These are phyloP conservation scores for Nothoprocta pentlandii DNA, from an alignment of 2,113 vertebrate species.

Conservation along the genomic window DNA sequence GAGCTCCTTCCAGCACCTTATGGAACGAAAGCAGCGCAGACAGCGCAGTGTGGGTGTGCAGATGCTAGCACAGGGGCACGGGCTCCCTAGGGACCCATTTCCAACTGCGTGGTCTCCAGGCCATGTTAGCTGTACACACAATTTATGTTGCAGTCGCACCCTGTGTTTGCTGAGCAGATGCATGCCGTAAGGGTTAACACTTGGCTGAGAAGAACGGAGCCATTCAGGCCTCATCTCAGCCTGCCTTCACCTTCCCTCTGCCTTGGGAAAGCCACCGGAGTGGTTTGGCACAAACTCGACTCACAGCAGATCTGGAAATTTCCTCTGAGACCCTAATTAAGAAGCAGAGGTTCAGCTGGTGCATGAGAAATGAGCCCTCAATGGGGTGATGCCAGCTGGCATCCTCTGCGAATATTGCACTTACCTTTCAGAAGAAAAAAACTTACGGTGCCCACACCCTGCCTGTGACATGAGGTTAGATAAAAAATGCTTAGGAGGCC, in stretches of 20 bases:
- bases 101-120: background rate
- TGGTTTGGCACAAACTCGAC: background rate
- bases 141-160: background rate
- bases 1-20: background rate
- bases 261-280: background rate
- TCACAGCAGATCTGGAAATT: background rate
- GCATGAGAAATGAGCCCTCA: background rate
- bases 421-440: constrained; percentile 40
- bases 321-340: background rate
- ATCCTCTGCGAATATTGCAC: background rate
- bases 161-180: accelerated
- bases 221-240: background rate
- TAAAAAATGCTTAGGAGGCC: constrained; percentile 57
- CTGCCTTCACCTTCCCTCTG: background rate
- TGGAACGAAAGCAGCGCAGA: background rate
- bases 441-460: constrained; percentile 34
- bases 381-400: background rate
- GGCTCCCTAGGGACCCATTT: background rate
- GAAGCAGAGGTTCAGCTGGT: background rate
- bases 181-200: background rate
- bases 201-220: background rate
- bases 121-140: accelerated
- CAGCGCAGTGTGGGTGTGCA: accelerated
- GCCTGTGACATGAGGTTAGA: constrained; percentile 27
- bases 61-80: background rate